Conservation (phyloP, 2,113 vertebrate genomes). For the Arothron firmamentum region DNA sequence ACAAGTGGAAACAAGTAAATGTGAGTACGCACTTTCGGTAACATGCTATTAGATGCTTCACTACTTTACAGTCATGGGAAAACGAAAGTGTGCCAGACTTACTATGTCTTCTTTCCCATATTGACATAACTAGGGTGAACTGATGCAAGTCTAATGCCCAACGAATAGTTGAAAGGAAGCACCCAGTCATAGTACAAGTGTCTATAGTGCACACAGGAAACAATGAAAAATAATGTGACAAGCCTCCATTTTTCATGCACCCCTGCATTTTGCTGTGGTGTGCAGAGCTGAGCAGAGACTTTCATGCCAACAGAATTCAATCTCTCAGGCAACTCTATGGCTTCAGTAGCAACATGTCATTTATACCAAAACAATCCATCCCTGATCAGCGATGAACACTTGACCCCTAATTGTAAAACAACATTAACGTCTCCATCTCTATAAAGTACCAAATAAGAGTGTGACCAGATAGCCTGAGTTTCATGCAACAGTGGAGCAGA, state of each 20-base stretch:
- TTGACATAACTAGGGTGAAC: conserved; percentile 57
- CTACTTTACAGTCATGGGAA: conserved; percentile 31
- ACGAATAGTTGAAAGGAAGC: conserved; percentile 50
- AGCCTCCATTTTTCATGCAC: conserved; percentile 43
- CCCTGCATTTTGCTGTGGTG: conserved; percentile 16
- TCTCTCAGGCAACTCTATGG: no score
- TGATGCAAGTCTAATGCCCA: conserved; percentile 64
- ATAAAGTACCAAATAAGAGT: no score
- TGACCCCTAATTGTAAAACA: no score
- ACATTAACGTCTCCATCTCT: no score
- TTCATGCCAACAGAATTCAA: no score
- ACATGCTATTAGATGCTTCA: neutral
- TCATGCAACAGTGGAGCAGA: no score
- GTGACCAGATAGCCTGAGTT: no score
- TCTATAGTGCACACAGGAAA: conserved; percentile 39
- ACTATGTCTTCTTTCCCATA: conserved; percentile 26
- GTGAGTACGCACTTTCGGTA: neutral
- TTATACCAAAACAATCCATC: no score
- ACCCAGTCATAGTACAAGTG: conserved; percentile 48
- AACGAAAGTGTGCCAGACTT: conserved; percentile 30
- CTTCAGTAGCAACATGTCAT: no score
- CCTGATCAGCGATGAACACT: no score
- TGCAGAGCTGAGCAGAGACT: neutral
- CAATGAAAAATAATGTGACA: conserved; percentile 49
- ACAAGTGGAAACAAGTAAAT: neutral